A percentile compares a stretch with the other conserved stretches of the same genome.
phyloP scores from a whole-genome alignment of 37 sponge, comb jelly and placozoan species.

The Aplysina aerophoba region DNA sequence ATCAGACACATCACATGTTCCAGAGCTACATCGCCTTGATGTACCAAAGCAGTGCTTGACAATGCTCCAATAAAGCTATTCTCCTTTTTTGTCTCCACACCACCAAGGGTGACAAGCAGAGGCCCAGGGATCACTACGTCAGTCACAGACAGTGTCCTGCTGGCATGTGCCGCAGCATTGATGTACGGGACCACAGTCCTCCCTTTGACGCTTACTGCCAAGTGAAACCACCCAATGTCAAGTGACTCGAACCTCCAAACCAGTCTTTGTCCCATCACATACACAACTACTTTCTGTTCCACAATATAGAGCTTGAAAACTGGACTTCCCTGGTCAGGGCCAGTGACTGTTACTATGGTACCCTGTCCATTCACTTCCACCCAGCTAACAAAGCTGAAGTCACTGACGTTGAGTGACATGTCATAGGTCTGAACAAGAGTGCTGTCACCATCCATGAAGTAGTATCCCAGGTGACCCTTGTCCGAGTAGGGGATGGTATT shows the following conservation, averaged over 20 bases:
- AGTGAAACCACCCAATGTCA: constrained; percentile 49
- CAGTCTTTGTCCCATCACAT: not conserved
- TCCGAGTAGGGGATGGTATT: not conserved
- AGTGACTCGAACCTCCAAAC: constrained; percentile 38
- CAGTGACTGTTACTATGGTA: constrained; percentile 20
- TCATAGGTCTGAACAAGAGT: not conserved
- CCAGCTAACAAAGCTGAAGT: constrained; percentile 55
- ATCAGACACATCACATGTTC: not conserved
- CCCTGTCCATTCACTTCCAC: constrained; percentile 29
- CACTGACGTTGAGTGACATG: not conserved
- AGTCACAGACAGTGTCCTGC: not conserved
- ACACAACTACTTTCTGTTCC: not conserved
- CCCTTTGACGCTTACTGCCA: constrained; percentile 40
- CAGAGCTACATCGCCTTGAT: constrained; percentile 28
- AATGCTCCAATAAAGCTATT: constrained; percentile 49
- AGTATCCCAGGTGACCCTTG: constrained; percentile 9
- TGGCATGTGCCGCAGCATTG: constrained; percentile 28
- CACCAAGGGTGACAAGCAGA: not conserved
- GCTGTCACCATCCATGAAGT: not conserved
- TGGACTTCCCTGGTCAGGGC: not conserved
- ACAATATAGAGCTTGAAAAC: not conserved
- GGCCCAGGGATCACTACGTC: constrained; percentile 6
- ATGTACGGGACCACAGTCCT: constrained; percentile 24
- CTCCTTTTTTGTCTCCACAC: not conserved
- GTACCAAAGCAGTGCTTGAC: constrained; percentile 43